phyloP scores from a whole-genome alignment of 2,888 invertebrate genomes.

The Falcaria lacertinaria region DNA sequence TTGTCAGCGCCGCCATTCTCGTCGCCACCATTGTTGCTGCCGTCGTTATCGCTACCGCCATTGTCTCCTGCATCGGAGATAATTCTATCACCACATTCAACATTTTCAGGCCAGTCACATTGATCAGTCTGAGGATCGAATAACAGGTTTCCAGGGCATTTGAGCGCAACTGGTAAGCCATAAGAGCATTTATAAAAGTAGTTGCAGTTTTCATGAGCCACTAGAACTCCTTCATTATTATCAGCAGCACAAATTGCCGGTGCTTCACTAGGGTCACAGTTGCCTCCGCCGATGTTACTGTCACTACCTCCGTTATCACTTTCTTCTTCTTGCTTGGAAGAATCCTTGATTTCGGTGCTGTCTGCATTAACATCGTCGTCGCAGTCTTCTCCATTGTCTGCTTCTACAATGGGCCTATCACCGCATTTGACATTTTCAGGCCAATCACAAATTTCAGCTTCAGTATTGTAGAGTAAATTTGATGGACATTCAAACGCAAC shows the following conservation, averaged over 20 bases:
- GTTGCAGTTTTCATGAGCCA: constrained; percentile 35
- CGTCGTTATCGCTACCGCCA: constrained; percentile 3
- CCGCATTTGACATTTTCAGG: constrained; percentile 31
- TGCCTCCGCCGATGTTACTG: neutral
- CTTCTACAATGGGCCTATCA: constrained; percentile 19
- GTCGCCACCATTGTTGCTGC: constrained; percentile 2
- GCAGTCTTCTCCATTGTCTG: constrained; percentile 6
- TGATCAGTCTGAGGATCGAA: constrained; percentile 24
- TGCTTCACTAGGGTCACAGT: constrained; percentile 10
- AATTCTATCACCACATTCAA: constrained; percentile 28
- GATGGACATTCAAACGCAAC: constrained; percentile 21
- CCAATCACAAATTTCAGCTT: constrained; percentile 31
- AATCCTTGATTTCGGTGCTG: too few species aligned
- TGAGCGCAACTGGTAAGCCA: constrained; percentile 19
- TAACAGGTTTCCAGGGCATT: constrained; percentile 19
- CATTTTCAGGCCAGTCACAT: constrained; percentile 26
- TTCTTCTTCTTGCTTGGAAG: neutral
- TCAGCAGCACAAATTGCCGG: constrained; percentile 23
- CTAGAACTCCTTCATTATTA: constrained; percentile 22
- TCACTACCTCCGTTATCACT: constrained; percentile 3
- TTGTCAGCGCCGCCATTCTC: neutral
- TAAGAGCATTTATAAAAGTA: constrained; percentile 27
- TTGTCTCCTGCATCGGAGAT: neutral
- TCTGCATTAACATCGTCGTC: neutral
- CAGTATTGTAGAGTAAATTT: constrained; percentile 26